A percentile compares a stretch with the other conserved stretches of the same genome.
Evolutionary conservation across 2,113 vertebrate genomes (phyloP).

Genomic region (Nerophis lumbriciformis): DNA sequence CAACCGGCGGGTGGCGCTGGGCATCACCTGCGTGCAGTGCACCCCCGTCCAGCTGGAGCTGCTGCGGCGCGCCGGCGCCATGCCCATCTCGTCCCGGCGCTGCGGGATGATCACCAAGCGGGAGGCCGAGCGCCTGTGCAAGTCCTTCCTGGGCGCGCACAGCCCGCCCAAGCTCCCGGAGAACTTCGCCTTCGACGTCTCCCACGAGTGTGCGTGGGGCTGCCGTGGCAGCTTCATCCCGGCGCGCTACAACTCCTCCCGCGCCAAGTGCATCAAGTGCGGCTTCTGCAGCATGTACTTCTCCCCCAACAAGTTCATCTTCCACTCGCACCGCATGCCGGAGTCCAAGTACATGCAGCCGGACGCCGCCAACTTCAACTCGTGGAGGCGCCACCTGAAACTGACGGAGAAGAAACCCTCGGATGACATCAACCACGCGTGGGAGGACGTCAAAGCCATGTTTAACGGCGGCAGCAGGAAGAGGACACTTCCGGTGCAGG

Average conservation of each 20-base stretch:
- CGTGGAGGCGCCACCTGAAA: constrained; percentile 88
- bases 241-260: constrained; percentile 86
- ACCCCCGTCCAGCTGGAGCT: constrained; percentile 90
- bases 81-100: constrained; percentile 88
- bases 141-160: constrained; percentile 87
- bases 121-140: constrained; percentile 87
- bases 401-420: constrained; percentile 79
- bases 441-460: constrained; percentile 98
- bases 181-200: constrained; percentile 88
- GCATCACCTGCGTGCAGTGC: constrained; percentile 91
- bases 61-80: constrained; percentile 84
- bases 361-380: constrained; percentile 89
- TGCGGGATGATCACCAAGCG: constrained; percentile 92
- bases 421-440: constrained; percentile 86
- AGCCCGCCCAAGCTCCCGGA: constrained; percentile 84
- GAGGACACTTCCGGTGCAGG: constrained; percentile 80
- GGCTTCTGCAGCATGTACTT: constrained; percentile 88
- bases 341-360: constrained; percentile 89
- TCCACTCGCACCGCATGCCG: constrained; percentile 86
- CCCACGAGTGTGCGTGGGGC: constrained; percentile 90
- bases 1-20: constrained; percentile 85
- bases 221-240: constrained; percentile 87
- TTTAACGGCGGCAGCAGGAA: constrained; percentile 93
- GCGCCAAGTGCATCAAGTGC: constrained; percentile 92
- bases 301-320: constrained; percentile 91